Conservation (phyloP, 2,113 vertebrate genomes). For the Tetraodon nigroviridis region DNA sequence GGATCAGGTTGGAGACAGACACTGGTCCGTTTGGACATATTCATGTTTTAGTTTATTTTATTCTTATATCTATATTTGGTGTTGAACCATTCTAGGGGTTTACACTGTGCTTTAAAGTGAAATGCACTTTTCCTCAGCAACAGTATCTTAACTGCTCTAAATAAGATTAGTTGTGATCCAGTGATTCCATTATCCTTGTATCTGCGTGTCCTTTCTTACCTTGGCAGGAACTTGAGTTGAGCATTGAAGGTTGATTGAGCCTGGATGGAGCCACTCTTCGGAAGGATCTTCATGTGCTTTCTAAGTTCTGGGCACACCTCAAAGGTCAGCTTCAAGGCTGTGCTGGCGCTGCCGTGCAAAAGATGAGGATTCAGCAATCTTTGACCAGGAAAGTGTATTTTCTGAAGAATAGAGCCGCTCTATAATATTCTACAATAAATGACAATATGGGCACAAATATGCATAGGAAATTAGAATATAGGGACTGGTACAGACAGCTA, state of each 20-base stretch:
- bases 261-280: constrained; percentile 81
- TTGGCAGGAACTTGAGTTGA: constrained; percentile 87
- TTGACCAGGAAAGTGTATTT: not conserved
- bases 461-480: too few species aligned
- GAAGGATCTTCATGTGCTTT: constrained; percentile 85
- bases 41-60: not conserved
- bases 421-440: too few species aligned
- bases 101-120: not conserved
- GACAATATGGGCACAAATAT: too few species aligned
- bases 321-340: constrained; percentile 78
- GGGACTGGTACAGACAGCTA: too few species aligned
- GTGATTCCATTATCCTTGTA: constrained; percentile 44
- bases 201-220: constrained; percentile 71
- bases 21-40: too few species aligned
- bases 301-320: constrained; percentile 82
- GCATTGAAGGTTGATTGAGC: constrained; percentile 77
- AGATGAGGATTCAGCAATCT: not conserved
- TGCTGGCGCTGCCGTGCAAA: constrained; percentile 76
- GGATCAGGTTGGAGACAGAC: too few species aligned
- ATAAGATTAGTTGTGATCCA: constrained; percentile 45
- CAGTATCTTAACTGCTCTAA: constrained; percentile 41
- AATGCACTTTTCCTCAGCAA: not conserved
- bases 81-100: not conserved
- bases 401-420: not conserved
- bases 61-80: not conserved